phyloP scores from a whole-genome alignment of 1,140 invertebrate genomes.

The Acromyrmex echinatior region DNA sequence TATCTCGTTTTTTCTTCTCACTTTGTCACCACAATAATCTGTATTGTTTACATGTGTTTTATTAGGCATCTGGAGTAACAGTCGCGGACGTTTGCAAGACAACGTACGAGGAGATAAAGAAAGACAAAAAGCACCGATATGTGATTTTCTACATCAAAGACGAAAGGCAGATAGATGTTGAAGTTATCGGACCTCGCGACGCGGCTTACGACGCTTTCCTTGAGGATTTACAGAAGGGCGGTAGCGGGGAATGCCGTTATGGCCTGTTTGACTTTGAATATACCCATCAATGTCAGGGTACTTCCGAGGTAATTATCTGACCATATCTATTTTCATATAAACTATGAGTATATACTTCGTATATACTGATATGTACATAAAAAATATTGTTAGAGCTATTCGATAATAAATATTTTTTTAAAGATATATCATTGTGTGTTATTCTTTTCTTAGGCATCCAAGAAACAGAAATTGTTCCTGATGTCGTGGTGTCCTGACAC shows the following conservation, averaged over 20 bases:
- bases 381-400: neutral
- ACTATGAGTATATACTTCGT: neutral
- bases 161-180: slow-evolving; percentile 97
- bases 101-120: slow-evolving; percentile 98
- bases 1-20: neutral
- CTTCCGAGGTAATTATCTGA: slow-evolving; percentile 90
- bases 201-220: slow-evolving; percentile 96
- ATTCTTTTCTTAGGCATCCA: slow-evolving; percentile 89
- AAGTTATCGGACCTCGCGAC: slow-evolving; percentile 94
- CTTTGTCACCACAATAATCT: neutral
- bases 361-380: neutral
- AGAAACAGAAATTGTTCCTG: slow-evolving; percentile 98
- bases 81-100: slow-evolving; percentile 97
- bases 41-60: neutral
- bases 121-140: slow-evolving; percentile 98
- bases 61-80: slow-evolving; percentile 97
- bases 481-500: slow-evolving; percentile 99
- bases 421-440: neutral
- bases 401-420: neutral
- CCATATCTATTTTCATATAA: neutral
- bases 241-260: slow-evolving; percentile 96
- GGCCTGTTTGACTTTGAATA: slow-evolving; percentile 98
- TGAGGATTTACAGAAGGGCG: slow-evolving; percentile 95
- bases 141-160: slow-evolving; percentile 98
- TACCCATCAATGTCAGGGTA: slow-evolving; percentile 97